These are phyloP conservation scores for Neopelma chrysocephalum DNA, from an alignment of 2,797 vertebrate genomes.

Conservation along the genomic window DNA sequence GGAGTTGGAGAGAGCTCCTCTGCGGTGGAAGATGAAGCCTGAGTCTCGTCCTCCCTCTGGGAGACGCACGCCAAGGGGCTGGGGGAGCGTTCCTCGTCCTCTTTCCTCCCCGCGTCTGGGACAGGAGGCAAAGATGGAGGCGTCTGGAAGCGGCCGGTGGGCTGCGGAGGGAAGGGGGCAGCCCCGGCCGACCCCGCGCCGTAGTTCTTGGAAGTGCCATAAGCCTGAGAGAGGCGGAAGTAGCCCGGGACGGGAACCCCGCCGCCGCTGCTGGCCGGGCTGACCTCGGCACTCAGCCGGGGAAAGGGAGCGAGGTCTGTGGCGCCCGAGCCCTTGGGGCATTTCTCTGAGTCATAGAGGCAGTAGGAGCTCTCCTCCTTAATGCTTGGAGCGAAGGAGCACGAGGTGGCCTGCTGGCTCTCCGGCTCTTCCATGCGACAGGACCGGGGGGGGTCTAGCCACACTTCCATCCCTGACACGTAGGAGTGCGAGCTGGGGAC, in stretches of 20 bases:
- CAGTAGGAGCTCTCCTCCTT: conserved; percentile 97
- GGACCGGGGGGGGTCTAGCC: conserved; percentile 91
- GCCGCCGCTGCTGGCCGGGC: conserved; percentile 77
- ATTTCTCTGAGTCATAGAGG: conserved; percentile 95
- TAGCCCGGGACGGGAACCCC: conserved; percentile 93
- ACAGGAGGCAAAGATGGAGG: conserved; percentile 78
- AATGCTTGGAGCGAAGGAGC: conserved; percentile 92
- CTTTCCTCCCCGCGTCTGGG: conserved; percentile 81
- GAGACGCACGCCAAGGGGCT: conserved; percentile 77
- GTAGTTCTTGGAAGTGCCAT: conserved; percentile 89
- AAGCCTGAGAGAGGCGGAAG: conserved; percentile 95
- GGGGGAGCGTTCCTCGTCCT: conserved; percentile 83
- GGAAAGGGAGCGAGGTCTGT: conserved; percentile 86
- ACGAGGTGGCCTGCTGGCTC: conserved; percentile 85
- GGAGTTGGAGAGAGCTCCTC: conserved; percentile 90
- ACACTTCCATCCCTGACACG: conserved; percentile 91
- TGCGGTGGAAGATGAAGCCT: conserved; percentile 87
- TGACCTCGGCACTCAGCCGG: conserved; percentile 82
- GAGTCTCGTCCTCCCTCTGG: conserved; percentile 86
- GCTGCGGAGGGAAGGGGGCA: conserved; percentile 83
- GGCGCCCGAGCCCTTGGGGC: conserved; percentile 85
- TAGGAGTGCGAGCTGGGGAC: conserved; percentile 86
- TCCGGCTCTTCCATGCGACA: conserved; percentile 89
- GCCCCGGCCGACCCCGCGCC: conserved; percentile 81
- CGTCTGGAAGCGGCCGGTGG: conserved; percentile 84